These are phyloP conservation scores for Casuarius casuarius DNA, from an alignment of 2,113 vertebrate genomes.

Conservation along the genomic window DNA sequence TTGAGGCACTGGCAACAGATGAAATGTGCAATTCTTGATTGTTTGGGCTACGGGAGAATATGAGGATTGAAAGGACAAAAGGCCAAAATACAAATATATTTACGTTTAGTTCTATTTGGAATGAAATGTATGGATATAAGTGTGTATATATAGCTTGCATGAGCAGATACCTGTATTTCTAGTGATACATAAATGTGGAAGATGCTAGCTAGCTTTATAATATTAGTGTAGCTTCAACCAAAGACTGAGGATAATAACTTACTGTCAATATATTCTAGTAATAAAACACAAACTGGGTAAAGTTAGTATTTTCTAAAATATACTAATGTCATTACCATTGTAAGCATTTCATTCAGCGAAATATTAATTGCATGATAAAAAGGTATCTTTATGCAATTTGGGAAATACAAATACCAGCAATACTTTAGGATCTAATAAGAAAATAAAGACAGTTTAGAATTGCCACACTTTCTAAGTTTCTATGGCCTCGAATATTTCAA, in stretches of 20 bases:
- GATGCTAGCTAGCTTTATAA: neutral
- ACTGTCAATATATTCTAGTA: neutral
- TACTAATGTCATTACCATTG: neutral
- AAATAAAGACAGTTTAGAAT: neutral
- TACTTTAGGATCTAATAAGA: neutral
- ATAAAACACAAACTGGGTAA: neutral
- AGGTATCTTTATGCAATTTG: neutral
- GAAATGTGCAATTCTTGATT: slow-evolving; percentile 1
- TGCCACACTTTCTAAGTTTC: neutral
- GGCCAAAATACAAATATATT: neutral
- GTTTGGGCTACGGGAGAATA: slow-evolving; percentile 11
- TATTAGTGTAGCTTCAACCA: neutral
- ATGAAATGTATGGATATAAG: neutral
- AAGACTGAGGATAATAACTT: neutral
- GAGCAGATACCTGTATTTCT: neutral
- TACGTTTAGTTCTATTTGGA: neutral
- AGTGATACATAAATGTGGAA: rapidly evolving
- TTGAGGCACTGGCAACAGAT: slow-evolving; percentile 21
- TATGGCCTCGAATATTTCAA: neutral
- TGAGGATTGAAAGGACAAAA: neutral
- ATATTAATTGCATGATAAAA: neutral
- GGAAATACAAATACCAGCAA: neutral
- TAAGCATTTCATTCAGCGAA: neutral
- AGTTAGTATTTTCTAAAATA: neutral
- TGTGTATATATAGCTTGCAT: neutral